Percentiles rank a stretch among this genome's conserved stretches.
Evolutionary conservation across 2,888 invertebrate genomes (phyloP).

Genomic region (Branchipolynoe longqiensis): DNA sequence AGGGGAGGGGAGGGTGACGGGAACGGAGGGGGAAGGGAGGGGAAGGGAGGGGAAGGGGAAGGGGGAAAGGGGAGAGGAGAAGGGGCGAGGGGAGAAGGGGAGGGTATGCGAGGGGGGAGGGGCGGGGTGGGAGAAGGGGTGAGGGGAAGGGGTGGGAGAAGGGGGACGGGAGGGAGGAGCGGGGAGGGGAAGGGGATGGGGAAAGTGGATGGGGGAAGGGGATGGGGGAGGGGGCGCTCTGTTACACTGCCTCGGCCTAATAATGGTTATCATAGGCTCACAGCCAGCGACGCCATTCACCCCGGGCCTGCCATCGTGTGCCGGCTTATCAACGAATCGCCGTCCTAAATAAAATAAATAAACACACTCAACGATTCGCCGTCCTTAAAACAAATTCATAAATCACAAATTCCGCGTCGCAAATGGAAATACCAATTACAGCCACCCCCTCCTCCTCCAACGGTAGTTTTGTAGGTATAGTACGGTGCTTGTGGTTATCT

Average conservation of each 20-base stretch:
- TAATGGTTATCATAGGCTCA: slow-evolving; percentile 24
- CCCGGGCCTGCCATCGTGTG: slow-evolving; percentile 2
- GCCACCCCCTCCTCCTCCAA: too few species aligned
- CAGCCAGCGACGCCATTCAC: slow-evolving; percentile 11
- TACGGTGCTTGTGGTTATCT: too few species aligned
- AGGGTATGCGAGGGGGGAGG: background rate
- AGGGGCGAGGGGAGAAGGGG: background rate
- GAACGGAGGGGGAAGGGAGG: background rate
- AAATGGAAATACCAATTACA: too few species aligned
- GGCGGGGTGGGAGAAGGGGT: background rate
- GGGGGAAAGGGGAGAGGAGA: background rate
- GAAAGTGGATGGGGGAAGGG: background rate
- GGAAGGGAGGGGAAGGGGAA: background rate
- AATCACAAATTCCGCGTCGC: too few species aligned
- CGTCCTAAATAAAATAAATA: too few species aligned
- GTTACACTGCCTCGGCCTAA: background rate
- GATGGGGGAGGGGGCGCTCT: background rate
- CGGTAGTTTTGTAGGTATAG: too few species aligned
- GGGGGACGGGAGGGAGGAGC: background rate
- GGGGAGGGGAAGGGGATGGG: background rate
- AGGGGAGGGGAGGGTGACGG: background rate
- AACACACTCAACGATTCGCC: too few species aligned
- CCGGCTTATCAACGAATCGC: too few species aligned
- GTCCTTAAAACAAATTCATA: too few species aligned
- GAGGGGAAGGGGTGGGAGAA: background rate